Evolutionary conservation across 2,797 vertebrate species (phyloP).

Genomic region (Pyrocephalus nanus): DNA sequence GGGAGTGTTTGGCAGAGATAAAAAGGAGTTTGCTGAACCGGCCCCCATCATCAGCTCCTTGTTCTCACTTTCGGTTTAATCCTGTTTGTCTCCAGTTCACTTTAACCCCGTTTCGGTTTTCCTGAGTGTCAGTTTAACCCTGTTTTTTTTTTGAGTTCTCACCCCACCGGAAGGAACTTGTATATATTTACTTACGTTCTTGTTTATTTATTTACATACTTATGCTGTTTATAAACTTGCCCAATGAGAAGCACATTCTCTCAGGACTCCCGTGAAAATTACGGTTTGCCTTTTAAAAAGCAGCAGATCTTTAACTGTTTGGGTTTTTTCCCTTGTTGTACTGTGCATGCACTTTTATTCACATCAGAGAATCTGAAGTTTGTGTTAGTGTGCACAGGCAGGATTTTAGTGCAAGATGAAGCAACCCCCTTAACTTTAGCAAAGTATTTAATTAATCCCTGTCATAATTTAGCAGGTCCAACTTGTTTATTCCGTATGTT

Average conservation of each 20-base stretch:
- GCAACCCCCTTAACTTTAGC: not conserved
- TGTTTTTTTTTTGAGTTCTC: not conserved
- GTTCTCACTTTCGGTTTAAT: not conserved
- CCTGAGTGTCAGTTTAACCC: not conserved
- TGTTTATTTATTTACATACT: not conserved
- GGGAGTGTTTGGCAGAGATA: accelerated
- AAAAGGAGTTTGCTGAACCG: not conserved
- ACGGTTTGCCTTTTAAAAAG: not conserved
- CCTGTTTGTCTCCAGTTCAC: too few relatives aligned
- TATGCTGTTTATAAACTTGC: not conserved
- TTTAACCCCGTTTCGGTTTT: not conserved
- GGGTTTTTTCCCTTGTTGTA: accelerated
- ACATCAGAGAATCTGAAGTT: not conserved
- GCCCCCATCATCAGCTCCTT: accelerated
- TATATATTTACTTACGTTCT: not conserved
- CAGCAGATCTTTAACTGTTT: too few relatives aligned
- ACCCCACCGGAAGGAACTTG: accelerated
- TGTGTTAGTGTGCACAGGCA: too few relatives aligned
- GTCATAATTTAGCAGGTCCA: not conserved
- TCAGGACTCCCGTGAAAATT: not conserved
- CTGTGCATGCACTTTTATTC: not conserved
- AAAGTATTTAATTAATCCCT: not conserved
- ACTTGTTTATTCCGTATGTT: not conserved
- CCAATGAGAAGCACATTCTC: accelerated
- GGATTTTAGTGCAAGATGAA: not conserved